Evolutionary conservation across 2,888 invertebrate species (phyloP).

Genomic region (Zeuzera pyrina): DNA sequence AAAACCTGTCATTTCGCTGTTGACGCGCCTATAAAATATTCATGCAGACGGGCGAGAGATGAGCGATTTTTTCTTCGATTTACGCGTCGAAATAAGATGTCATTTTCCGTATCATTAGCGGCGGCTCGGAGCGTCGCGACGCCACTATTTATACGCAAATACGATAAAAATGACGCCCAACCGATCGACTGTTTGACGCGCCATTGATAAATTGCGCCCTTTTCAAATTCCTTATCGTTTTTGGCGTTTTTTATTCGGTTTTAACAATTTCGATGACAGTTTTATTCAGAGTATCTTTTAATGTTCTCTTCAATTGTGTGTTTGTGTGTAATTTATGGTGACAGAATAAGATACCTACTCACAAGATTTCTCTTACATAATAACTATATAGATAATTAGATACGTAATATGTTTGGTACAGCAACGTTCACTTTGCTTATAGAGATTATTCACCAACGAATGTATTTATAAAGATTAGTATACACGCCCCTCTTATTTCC

Average conservation of each 20-base stretch:
- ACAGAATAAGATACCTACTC: no score
- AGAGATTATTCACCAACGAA: no score
- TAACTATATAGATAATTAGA: no score
- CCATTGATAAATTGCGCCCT: constrained; percentile 69
- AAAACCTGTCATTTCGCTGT: constrained; percentile 73
- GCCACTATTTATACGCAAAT: constrained; percentile 73
- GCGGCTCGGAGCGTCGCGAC: constrained; percentile 56
- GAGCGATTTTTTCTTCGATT: constrained; percentile 73
- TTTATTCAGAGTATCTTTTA: constrained; percentile 32
- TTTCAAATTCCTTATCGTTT: constrained; percentile 51
- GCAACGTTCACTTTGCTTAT: no score
- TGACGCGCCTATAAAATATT: constrained; percentile 74
- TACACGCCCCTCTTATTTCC: no score
- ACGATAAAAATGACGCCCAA: constrained; percentile 69
- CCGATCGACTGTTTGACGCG: constrained; percentile 69
- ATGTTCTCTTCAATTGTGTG: no score
- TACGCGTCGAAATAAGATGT: constrained; percentile 72
- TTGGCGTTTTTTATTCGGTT: constrained; percentile 35
- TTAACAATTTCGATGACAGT: constrained; percentile 28
- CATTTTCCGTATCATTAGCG: constrained; percentile 75
- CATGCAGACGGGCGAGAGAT: constrained; percentile 67
- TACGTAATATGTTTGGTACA: no score
- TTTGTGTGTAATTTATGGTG: no score
- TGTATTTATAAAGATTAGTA: no score
- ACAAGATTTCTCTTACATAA: no score